Evolutionary conservation across 2,797 vertebrate species (phyloP).

Genomic region (Pseudomugil tenellus): DNA sequence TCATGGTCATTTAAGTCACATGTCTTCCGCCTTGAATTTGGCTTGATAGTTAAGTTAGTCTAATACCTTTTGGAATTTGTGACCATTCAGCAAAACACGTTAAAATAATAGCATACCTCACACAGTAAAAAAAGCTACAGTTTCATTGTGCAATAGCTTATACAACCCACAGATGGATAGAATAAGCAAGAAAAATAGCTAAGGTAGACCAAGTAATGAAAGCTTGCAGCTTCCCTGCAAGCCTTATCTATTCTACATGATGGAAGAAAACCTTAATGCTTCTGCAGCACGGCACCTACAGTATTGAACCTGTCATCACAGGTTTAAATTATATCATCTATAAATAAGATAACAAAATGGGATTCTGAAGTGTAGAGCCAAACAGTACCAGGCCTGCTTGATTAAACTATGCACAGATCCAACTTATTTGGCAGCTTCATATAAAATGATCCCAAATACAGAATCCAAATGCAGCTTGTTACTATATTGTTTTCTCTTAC

Average conservation of each 20-base stretch:
- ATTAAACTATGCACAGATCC: conserved; percentile 19
- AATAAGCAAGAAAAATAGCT: conserved; percentile 19
- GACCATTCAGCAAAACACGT: conserved; percentile 28
- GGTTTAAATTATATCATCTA: conserved; percentile 43
- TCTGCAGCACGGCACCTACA: conserved; percentile 37
- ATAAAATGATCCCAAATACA: conserved; percentile 33
- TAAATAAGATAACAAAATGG: conserved; percentile 23
- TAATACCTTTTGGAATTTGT: conserved; percentile 9
- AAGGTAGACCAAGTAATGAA: conserved; percentile 12
- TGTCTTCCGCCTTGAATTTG: conserved; percentile 35
- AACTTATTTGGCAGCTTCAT: conserved; percentile 16
- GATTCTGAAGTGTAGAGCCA: conserved; percentile 11
- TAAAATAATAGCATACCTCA: conserved; percentile 9
- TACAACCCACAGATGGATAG: background rate
- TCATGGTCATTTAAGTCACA: conserved; percentile 53
- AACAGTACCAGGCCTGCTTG: conserved; percentile 12
- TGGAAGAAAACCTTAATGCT: conserved; percentile 51
- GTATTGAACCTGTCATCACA: conserved; percentile 39
- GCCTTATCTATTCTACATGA: conserved; percentile 20
- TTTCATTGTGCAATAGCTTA: conserved; percentile 7
- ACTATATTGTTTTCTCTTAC: conserved; percentile 36
- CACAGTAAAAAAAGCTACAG: conserved; percentile 7
- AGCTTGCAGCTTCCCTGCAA: conserved; percentile 19
- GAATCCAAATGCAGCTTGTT: conserved; percentile 33
- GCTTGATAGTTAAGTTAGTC: conserved; percentile 19